Percentiles rank a stretch among this genome's conserved stretches.
Evolutionary conservation across 30 jellyfish, hydroid and myxozoan genomes (phyloP).

Genomic region (Hydractinia echinata): DNA sequence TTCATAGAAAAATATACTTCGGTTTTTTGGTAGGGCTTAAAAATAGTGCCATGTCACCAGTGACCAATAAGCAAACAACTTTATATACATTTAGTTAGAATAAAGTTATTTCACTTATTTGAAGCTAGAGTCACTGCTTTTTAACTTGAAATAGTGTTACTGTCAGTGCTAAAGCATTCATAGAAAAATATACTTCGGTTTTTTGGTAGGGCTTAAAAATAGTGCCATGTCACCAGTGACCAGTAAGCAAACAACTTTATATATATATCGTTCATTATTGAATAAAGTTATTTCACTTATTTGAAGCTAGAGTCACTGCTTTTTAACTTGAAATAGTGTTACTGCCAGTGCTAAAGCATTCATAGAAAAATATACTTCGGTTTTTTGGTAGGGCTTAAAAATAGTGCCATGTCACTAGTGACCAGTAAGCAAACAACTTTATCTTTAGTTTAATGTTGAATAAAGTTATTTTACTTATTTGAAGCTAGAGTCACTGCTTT

Average conservation of each 20-base stretch:
- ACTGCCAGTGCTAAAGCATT: slow-evolving; percentile 77
- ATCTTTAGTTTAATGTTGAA: background rate
- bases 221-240: slow-evolving; percentile 36
- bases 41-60: slow-evolving; percentile 17
- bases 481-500: slow-evolving; percentile 41
- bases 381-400: slow-evolving; percentile 62
- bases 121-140: slow-evolving; percentile 41
- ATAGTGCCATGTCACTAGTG: slow-evolving; percentile 10
- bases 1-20: slow-evolving; percentile 55
- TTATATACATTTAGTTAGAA: background rate
- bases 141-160: background rate
- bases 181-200: slow-evolving; percentile 11
- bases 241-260: slow-evolving; percentile 13
- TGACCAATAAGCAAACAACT: slow-evolving; percentile 19
- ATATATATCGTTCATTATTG: too few relatives aligned
- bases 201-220: slow-evolving; percentile 20
- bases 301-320: slow-evolving; percentile 95
- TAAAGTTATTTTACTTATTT: background rate
- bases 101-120: background rate
- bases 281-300: too few relatives aligned
- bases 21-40: slow-evolving; percentile 70
- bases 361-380: slow-evolving; percentile 45
- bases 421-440: slow-evolving; percentile 9
- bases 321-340: slow-evolving; percentile 29
- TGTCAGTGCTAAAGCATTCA: slow-evolving; percentile 40